Evolutionary conservation across 2,113 vertebrate species (phyloP), one percentile per base, ranked within the genome.

Genomic region (Gadus macrocephalus): DNA sequence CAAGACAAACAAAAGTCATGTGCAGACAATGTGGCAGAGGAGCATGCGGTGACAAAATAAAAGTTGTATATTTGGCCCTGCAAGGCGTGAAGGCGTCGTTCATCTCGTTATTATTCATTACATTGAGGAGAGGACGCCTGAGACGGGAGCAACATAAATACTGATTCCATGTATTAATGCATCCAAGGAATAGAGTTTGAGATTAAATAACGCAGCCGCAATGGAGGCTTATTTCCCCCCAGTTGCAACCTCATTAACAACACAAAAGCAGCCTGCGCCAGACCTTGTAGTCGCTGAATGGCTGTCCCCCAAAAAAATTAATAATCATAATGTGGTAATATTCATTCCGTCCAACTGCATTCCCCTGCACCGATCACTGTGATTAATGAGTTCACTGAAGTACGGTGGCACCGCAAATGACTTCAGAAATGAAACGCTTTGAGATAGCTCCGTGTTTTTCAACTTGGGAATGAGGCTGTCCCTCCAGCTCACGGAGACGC

Each of bases 251-350:
- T 61, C 59, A 61, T 61, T 61, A 22, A 19, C 19, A 61, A 20
- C 7, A 15, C 28, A 49, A 67, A 15, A 67, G 20, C 11, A 3
- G n/a, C n/a, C 8, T 49, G 67, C 71, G 73, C 11, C 62, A 20
- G 27, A 16, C 62, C 63, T n/a, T 62, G 4, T 8, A 27, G 17
- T 35, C n/a, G 38, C 27, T 28, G 19, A 61, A 61, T 61, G 27
- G 55, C 55, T n/a, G n/a, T 58, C n/a, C 15, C 55, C 55, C 15
- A 58, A 17, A 58, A 58, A 53, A 20, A 70, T 62, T 69, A n/a
- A 53, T 28, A 70, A 66, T 69, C 20, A 2, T 11, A 61, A 58
- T 58, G 15, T 15, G 16, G 22, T 27, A 66, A 59, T 53, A 38
- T 77, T 62, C 25, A 2, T 63, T 17, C 28, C 66, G 11, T 65